A percentile compares a stretch with the other conserved stretches of the same genome.
These are phyloP conservation scores for Ammodytes marinus DNA, from an alignment of 2,113 vertebrate genomes.

Conservation along the genomic window DNA sequence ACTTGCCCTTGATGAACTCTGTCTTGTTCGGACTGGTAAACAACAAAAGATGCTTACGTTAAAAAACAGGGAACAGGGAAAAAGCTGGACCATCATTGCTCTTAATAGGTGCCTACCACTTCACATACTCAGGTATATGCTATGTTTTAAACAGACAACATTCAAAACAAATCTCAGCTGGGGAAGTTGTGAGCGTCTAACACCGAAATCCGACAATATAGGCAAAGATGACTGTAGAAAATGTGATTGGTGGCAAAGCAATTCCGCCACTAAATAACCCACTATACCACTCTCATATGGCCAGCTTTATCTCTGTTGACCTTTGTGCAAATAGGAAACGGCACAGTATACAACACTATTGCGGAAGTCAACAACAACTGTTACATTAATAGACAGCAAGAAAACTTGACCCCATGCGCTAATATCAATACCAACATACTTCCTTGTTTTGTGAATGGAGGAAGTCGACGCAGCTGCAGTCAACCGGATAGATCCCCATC, in stretches of 20 bases:
- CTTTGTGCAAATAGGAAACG: neutral
- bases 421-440: neutral
- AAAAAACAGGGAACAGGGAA: conserved; percentile 6
- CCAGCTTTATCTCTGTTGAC: neutral
- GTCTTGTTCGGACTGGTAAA: conserved; percentile 94
- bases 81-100: neutral
- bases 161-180: neutral
- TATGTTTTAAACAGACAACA: conserved; percentile 1
- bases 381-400: neutral
- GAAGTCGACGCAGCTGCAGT: conserved; percentile 11
- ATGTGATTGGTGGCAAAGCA: neutral
- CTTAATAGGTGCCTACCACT: neutral
- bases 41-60: conserved; percentile 17
- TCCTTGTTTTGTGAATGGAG: conserved; percentile 42
- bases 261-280: neutral
- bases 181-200: neutral
- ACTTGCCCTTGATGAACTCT: conserved; percentile 98
- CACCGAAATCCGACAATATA: neutral
- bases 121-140: neutral
- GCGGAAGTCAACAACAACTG: conserved; percentile 5
- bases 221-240: neutral
- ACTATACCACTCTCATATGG: neutral
- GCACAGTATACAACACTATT: neutral
- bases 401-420: neutral
- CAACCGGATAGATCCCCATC: neutral